These are phyloP conservation scores for Dryadula phaetusa DNA, from an alignment of 2,888 invertebrate genomes.

Conservation along the genomic window DNA sequence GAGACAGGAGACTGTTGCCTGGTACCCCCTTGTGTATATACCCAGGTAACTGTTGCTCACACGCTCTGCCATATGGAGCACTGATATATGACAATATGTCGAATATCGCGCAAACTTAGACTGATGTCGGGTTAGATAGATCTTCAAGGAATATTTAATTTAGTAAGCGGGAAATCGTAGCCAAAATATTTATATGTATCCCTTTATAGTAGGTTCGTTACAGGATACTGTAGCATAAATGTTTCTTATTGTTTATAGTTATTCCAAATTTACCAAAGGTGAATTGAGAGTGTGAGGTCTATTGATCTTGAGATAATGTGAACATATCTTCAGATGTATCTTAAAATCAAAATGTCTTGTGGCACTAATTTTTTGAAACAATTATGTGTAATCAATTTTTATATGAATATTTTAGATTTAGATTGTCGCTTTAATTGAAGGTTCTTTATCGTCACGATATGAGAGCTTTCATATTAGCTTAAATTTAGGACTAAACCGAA, in stretches of 20 bases:
- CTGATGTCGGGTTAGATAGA: constrained; percentile 19
- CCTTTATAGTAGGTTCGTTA: neutral
- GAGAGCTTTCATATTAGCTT: neutral
- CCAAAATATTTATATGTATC: constrained; percentile 21
- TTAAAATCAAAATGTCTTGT: neutral
- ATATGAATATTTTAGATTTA: constrained; percentile 18
- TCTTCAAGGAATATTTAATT: constrained; percentile 3
- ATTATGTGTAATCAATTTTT: constrained; percentile 6
- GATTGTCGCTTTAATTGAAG: neutral
- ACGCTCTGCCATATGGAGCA: constrained; percentile 69
- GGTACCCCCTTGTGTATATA: constrained; percentile 90
- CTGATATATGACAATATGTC: constrained; percentile 45
- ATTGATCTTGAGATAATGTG: constrained; percentile 8
- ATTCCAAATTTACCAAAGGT: constrained; percentile 24
- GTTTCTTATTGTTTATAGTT: constrained; percentile 9
- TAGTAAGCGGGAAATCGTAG: neutral
- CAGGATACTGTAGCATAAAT: constrained; percentile 4
- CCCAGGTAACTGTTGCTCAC: constrained; percentile 74
- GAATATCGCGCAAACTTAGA: constrained; percentile 16
- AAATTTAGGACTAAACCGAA: neutral
- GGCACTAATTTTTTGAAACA: constrained; percentile 1
- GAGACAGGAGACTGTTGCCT: constrained; percentile 91
- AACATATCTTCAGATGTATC: constrained; percentile 17
- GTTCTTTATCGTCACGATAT: neutral
- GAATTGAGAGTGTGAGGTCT: constrained; percentile 8